These are phyloP conservation scores for Gallinago paraguaiae DNA, from an alignment of 2,113 vertebrate species.

Conservation along the genomic window DNA sequence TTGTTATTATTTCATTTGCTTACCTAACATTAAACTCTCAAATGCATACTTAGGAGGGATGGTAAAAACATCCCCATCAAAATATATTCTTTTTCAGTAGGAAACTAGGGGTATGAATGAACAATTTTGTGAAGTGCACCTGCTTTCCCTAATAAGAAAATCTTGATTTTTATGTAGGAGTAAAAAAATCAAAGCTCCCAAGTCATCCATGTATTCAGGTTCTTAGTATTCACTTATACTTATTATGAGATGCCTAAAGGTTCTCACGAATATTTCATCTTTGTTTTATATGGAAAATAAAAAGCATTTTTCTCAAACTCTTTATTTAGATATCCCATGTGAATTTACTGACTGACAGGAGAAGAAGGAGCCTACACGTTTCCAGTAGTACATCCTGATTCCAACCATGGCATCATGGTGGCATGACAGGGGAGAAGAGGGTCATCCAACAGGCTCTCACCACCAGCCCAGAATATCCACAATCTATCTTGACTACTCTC, in stretches of 20 bases:
- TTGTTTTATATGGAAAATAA: background rate
- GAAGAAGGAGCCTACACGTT: background rate
- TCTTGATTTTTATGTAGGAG: background rate
- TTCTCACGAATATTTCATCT: background rate
- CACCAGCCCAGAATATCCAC: background rate
- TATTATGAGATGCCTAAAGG: background rate
- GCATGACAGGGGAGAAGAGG: background rate
- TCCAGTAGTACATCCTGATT: background rate
- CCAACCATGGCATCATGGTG: background rate
- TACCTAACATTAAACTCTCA: background rate
- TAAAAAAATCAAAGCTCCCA: background rate
- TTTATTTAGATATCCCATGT: background rate
- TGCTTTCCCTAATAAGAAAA: background rate
- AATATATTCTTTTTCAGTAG: background rate
- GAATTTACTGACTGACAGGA: background rate
- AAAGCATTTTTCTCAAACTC: background rate
- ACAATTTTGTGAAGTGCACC: background rate
- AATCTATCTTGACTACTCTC: background rate
- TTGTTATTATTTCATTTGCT: background rate
- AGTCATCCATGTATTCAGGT: background rate
- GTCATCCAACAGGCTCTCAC: background rate
- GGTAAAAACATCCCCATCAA: background rate
- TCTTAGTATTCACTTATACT: background rate
- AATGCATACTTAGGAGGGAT: background rate
- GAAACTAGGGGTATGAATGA: background rate